Base-by-base conservation (phyloP, 2,888 invertebrate genomes). In the Drosophila acutilabella region DNA sequence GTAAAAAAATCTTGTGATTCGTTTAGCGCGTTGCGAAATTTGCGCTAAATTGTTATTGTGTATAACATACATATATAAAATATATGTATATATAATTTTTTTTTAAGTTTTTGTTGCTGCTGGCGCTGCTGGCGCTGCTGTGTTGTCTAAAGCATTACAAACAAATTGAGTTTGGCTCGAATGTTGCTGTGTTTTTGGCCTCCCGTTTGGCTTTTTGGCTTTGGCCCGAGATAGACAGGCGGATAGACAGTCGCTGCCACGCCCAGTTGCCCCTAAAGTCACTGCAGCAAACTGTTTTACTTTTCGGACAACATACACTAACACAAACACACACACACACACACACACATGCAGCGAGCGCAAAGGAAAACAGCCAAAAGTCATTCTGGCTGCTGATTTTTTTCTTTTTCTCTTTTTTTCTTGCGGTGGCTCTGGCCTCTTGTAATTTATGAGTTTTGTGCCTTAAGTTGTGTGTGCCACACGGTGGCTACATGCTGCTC, bases 371-470 rank as follows among this genome's bases (percentile, higher is more conserved):
- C 59, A 74, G 88, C 74, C 80, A 88, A 87, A 87, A 84, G 76
- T 86, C 88, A 80, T 86, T 88, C 82, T 72, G 60, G 74, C 52
- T 74, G 30, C 30, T 30, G 30, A 41, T 45, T 11, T 40, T 47
- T 41, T 16, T 16, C 47, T 45, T 23, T 23, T 23, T 51, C 44
- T n/a, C 40, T 51, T 68, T 64, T 71, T 64, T 68, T 64, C 47
- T 36, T 11, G 36, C 13, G 36, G 51, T 30, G 33, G 36, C 74
- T 71, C 57, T 41, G 56, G 52, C 13, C 47, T 57, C 58, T 61
- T 54, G 78, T 86, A 84, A 88, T 88, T 86, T 88, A 86, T 84
- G 87, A 87, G 85, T 78, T 78, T 81, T 87, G 87, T 54, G 85
- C 88, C 87, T 88, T 81, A 84, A 85, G 87, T 87, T 81, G 81